These are phyloP conservation scores for Pseudochirops cupreus DNA, from an alignment of 2,797 vertebrate genomes.

Conservation along the genomic window DNA sequence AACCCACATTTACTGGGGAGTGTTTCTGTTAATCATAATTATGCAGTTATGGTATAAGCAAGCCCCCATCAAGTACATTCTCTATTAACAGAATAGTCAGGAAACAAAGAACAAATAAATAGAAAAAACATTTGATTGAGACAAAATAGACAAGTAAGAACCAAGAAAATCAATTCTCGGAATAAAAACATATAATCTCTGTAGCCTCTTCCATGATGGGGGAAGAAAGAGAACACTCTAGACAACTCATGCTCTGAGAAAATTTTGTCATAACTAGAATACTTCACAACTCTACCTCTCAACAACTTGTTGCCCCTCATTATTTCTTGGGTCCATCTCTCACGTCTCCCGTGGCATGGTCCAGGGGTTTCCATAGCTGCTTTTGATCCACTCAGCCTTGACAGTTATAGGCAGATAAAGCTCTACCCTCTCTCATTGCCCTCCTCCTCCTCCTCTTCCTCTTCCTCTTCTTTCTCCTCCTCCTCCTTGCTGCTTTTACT, in stretches of 20 bases:
- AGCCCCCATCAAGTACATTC: background rate
- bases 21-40: background rate
- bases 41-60: background rate
- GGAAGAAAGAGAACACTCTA: background rate
- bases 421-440: background rate
- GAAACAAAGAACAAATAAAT: background rate
- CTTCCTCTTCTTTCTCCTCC: background rate
- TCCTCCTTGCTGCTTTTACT: background rate
- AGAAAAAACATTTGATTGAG: background rate
- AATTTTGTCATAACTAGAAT: background rate
- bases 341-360: background rate
- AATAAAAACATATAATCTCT: background rate
- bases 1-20: background rate
- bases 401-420: background rate
- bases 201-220: background rate
- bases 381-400: background rate
- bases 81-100: background rate
- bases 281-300: background rate
- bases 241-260: background rate
- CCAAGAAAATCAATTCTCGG: background rate
- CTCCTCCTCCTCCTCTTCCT: background rate
- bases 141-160: background rate
- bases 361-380: background rate
- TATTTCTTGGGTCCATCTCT: background rate
- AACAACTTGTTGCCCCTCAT: background rate